Evolutionary conservation across 1,140 invertebrate species (phyloP).

Genomic region (Lanistes nyassanus): DNA sequence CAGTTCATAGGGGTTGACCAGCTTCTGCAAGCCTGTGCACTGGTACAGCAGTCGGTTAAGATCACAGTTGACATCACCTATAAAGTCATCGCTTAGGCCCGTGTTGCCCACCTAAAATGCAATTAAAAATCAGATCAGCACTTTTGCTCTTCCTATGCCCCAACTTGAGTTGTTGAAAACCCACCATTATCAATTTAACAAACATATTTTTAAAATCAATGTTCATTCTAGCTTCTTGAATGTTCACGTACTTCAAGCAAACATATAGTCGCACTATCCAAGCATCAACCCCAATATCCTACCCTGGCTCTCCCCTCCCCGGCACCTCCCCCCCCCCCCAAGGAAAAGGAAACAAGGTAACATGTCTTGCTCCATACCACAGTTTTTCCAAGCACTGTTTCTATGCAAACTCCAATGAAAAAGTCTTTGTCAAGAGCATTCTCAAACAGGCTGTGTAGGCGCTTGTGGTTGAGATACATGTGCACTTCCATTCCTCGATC

Average conservation of each 20-base stretch:
- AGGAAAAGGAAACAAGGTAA: too few species aligned
- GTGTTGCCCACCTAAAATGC: background rate
- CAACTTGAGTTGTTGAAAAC: too few species aligned
- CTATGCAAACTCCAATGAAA: slow-evolving; percentile 65
- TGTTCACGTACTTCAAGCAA: too few species aligned
- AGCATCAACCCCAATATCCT: too few species aligned
- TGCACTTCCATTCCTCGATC: slow-evolving; percentile 66
- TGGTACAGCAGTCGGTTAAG: slow-evolving; percentile 57
- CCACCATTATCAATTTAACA: too few species aligned
- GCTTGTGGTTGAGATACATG: slow-evolving; percentile 62
- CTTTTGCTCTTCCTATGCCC: too few species aligned
- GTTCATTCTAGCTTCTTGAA: too few species aligned
- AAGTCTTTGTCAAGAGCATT: slow-evolving; percentile 65
- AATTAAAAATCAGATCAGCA: background rate
- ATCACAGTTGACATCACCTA: slow-evolving; percentile 43
- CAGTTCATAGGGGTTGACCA: slow-evolving; percentile 63
- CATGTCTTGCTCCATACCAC: slow-evolving; percentile 44
- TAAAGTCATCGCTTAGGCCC: slow-evolving; percentile 35
- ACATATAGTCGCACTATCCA: too few species aligned
- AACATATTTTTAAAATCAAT: too few species aligned
- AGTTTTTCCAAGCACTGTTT: slow-evolving; percentile 62
- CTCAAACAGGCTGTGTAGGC: slow-evolving; percentile 63
- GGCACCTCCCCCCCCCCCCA: too few species aligned
- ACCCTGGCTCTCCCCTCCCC: too few species aligned
- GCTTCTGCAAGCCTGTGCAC: slow-evolving; percentile 59